A percentile compares a stretch with the other conserved stretches of the same genome.
phyloP scores from a whole-genome alignment of 2,888 invertebrate genomes.

The Andricus curvator region DNA sequence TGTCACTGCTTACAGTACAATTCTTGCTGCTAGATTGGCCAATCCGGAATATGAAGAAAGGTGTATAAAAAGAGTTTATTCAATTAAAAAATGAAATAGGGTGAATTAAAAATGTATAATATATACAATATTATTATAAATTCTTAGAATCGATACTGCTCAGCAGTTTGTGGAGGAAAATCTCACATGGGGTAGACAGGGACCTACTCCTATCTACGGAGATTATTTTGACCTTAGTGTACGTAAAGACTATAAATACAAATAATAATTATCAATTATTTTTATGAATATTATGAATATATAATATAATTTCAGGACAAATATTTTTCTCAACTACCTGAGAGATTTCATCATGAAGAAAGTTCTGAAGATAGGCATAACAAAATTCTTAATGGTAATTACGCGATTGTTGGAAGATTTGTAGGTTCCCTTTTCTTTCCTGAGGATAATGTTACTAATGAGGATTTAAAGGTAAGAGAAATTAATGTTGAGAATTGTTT shows the following conservation, averaged over 20 bases:
- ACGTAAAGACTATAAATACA: background rate
- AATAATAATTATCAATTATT: constrained; percentile 3
- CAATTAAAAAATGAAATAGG: background rate
- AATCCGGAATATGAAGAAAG: constrained; percentile 68
- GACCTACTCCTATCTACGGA: constrained; percentile 60
- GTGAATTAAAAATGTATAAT: background rate
- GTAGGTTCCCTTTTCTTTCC: constrained; percentile 68
- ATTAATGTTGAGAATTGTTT: background rate
- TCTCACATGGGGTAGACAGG: constrained; percentile 68
- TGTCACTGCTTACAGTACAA: constrained; percentile 70
- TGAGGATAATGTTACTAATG: constrained; percentile 58
- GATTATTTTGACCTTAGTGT: constrained; percentile 67
- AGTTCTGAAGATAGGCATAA: constrained; percentile 51
- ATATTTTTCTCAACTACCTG: constrained; percentile 58
- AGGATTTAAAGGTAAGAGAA: constrained; percentile 63
- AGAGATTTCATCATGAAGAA: constrained; percentile 55
- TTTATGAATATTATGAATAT: constrained; percentile 14
- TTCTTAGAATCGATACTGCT: constrained; percentile 67
- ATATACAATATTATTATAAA: background rate
- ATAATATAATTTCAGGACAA: constrained; percentile 59
- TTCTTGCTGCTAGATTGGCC: constrained; percentile 70
- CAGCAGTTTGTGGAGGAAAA: constrained; percentile 69
- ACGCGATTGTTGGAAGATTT: constrained; percentile 66
- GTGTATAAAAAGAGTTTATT: constrained; percentile 50
- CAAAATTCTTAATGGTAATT: constrained; percentile 63